Evolutionary conservation across 2,797 vertebrate species (phyloP), one percentile per base, ranked within the genome.

Genomic region (Ceyx erithaca): DNA sequence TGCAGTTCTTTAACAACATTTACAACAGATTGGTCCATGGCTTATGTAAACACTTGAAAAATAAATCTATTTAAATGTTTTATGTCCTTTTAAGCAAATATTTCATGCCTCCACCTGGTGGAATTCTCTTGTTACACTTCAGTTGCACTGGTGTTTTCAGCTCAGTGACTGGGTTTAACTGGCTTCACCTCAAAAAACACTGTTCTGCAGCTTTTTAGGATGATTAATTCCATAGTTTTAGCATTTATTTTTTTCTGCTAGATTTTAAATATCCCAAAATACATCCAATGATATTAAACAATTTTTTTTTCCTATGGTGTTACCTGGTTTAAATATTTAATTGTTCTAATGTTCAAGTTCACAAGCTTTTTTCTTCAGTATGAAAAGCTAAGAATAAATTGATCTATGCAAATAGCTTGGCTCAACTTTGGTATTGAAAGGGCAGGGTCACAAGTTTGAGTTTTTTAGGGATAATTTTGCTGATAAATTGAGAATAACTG

Each of bases 1-100:
- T 86, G 85, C 91, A 87, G 67, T 93, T 85, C 86, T 92, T 90
- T 28, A 80, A 68, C 72, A 31, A 0, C 26, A 0, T 64, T 73
- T 82, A 35, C 69, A 83, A 83, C 22, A 30, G 79, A 46, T 8
- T 64, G 66, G 46, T 93, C 80, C 77, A 33, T 84, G 89, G 89
- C 94, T 89, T 80, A 55, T 86, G 92, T 95, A 85, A 93, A 80
- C 81, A 72, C 62, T 83, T 91, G 63, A 61, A 58, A 82, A 94
- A 95, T 90, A 85, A 93, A 94, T 81, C 90, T 89, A 90, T 81
- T 87, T 63, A 69, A 83, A 69, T 89, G 89, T 59, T 93, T 78
- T 77, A 52, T 57, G 83, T 84, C 91, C 80, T 96, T 81, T 79
- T n/a, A 57, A 93, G 66, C 52, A 67, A 13, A 2, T 87, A 25